Base-by-base conservation (phyloP, 2,113 vertebrate genomes). In the Sarotherodon lohbergeri region DNA sequence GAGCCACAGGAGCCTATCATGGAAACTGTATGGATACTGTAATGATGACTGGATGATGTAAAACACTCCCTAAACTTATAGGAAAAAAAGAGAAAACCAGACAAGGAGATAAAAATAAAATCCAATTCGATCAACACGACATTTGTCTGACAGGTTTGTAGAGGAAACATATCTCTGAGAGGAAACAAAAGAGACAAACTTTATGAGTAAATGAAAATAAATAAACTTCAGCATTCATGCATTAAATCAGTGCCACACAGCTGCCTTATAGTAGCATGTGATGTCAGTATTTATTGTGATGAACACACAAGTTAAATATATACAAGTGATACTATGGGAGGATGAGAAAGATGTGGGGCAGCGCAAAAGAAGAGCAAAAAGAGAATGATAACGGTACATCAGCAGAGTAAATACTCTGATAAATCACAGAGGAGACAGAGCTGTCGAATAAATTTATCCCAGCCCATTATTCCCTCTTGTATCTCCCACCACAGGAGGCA, bases 391-490 rank as follows among this genome's bases (percentile, higher is more conserved):
- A 87, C 88, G 85, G 94, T 92, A 89, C 2, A 95, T 92, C 90
- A 89, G 39, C 87, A 86, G 50, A 89, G 91, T 94, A 96, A 93
- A 94, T 91, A 88, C 52, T 81, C 76, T 59, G 90, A 93, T 95
- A 96, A 94, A 94, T 94, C 89, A 94, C 84, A 39, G 90, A 66
- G 39, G 73, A 82, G 66, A 81, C 80, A 66, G 78, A 90, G 22
- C 52, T 94, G 88, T 89, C 82, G 7, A 84, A 94, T 91, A 92
- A 94, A 95, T 95, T 36, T 78, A 71, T 93, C 88, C 81, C 91
- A 85, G 13, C 52, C 34, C 73, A 89, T 85, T 91, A 79, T 85
- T 22, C 80, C 73, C 11, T 12, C 39, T 88, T 94, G 89, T 91
- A 84, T 92, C 92, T 91, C 88, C 87, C 82, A 61, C 90, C 63